phyloP scores from a whole-genome alignment of 2,888 invertebrate species.

The Nesidiocoris tenuis region DNA sequence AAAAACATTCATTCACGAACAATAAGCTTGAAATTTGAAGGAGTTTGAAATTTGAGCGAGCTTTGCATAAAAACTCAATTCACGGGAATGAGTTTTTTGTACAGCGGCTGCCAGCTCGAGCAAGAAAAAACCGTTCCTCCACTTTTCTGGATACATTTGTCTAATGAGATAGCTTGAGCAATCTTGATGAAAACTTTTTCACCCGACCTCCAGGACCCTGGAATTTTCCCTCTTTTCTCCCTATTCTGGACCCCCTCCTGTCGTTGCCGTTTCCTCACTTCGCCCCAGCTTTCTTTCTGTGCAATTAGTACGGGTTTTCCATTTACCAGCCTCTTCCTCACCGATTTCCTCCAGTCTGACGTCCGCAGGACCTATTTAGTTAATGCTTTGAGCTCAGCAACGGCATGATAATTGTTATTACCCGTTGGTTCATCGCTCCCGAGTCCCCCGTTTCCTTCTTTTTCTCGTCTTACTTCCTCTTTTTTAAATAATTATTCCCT shows the following conservation, averaged over 20 bases:
- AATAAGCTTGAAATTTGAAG: too few relatives aligned
- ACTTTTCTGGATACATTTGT: conserved; percentile 44
- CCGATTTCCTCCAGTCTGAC: conserved; percentile 25
- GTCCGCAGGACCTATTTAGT: conserved; percentile 40
- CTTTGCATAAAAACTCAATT: conserved; percentile 20
- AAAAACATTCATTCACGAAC: too few relatives aligned
- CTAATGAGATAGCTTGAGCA: conserved; percentile 47
- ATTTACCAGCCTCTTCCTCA: conserved; percentile 30
- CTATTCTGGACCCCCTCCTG: neutral
- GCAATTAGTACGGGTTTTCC: conserved; percentile 44
- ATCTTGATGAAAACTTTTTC: conserved; percentile 46
- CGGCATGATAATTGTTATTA: conserved; percentile 39
- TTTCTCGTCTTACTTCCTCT: conserved; percentile 8
- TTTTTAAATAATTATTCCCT: conserved; percentile 14
- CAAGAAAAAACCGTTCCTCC: conserved; percentile 10
- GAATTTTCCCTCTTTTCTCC: neutral
- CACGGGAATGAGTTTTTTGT: conserved; percentile 19
- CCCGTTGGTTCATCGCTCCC: conserved; percentile 38
- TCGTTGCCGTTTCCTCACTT: conserved; percentile 10
- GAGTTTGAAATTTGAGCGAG: neutral
- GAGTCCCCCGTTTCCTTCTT: conserved; percentile 2
- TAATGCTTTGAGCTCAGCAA: conserved; percentile 39
- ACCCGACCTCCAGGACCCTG: neutral
- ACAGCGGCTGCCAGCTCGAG: conserved; percentile 1
- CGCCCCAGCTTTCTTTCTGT: conserved; percentile 11